Percentiles rank a stretch among this genome's conserved stretches.
These are phyloP conservation scores for Orycteropus afer DNA, from an alignment of 2,113 vertebrate species.

Conservation along the genomic window DNA sequence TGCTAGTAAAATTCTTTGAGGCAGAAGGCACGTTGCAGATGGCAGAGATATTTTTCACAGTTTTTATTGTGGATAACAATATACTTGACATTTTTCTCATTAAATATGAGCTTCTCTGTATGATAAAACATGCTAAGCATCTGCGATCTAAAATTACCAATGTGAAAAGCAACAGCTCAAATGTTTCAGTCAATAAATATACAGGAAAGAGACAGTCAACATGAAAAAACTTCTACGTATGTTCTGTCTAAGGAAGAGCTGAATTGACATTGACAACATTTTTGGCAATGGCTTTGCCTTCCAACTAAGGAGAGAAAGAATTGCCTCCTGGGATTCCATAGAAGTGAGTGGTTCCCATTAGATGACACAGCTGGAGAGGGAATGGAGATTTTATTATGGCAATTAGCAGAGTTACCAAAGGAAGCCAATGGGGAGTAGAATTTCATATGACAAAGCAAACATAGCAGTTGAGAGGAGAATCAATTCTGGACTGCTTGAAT, in stretches of 20 bases:
- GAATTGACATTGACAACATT: conserved; percentile 54
- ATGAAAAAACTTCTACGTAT: conserved; percentile 77
- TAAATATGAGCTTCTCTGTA: conserved; percentile 86
- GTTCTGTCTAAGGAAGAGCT: conserved; percentile 63
- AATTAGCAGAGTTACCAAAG: conserved; percentile 7
- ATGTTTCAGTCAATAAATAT: conserved; percentile 86
- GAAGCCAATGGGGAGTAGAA: not conserved
- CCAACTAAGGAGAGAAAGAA: not conserved
- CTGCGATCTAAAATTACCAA: conserved; percentile 86
- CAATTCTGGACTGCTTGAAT: not conserved
- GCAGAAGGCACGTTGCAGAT: conserved; percentile 85
- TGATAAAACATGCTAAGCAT: conserved; percentile 84
- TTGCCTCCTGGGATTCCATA: not conserved
- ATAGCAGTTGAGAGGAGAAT: not conserved
- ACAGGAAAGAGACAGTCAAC: conserved; percentile 84
- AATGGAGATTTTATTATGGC: not conserved
- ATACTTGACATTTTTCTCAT: conserved; percentile 88
- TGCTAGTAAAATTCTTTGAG: conserved; percentile 81
- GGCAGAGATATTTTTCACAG: conserved; percentile 88
- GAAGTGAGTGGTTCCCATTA: conserved; percentile 44
- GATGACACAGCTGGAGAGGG: not conserved
- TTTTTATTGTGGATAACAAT: conserved; percentile 87
- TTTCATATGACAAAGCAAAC: not conserved
- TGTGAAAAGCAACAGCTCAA: conserved; percentile 83
- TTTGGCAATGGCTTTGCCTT: conserved; percentile 70